Conservation (phyloP, 2,797 vertebrate species). For the Erpetoichthys calabaricus region DNA sequence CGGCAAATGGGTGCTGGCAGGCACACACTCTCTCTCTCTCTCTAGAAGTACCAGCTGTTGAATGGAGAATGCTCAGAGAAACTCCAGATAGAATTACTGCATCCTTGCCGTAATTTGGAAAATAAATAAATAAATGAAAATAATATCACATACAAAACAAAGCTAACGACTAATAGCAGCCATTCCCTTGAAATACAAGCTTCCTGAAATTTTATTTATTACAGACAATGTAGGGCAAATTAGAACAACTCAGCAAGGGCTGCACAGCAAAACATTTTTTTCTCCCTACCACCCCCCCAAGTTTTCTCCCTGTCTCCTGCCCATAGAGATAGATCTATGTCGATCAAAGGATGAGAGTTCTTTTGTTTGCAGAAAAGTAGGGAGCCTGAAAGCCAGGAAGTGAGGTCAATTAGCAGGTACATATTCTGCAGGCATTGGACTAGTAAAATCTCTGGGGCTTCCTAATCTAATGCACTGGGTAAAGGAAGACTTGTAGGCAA, state of each 20-base stretch:
- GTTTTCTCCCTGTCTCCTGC: conserved; percentile 25
- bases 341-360: conserved; percentile 33
- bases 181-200: conserved; percentile 19
- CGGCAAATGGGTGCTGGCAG: conserved; percentile 50
- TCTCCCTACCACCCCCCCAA: conserved; percentile 20
- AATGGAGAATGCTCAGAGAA: conserved; percentile 52
- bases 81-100: conserved; percentile 65
- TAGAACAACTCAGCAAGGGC: too few relatives aligned
- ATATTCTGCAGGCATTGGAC: conserved; percentile 33
- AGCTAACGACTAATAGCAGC: conserved; percentile 2
- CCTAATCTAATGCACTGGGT: conserved; percentile 47
- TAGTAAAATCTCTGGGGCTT: conserved; percentile 38
- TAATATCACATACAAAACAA: conserved; percentile 6
- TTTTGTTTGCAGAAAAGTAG: conserved; percentile 39
- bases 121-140: conserved; percentile 24
- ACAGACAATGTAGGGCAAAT: too few relatives aligned
- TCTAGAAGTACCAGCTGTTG: conserved; percentile 42
- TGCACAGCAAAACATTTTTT: too few relatives aligned
- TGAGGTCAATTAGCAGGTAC: conserved; percentile 44
- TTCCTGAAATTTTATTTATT: not conserved
- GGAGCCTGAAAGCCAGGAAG: conserved; percentile 35
- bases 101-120: conserved; percentile 49
- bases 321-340: conserved; percentile 20
- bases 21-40: conserved; percentile 4
- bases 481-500: conserved; percentile 43